phyloP scores from a whole-genome alignment of 2,797 vertebrate genomes.

The Podarcis lilfordi region DNA sequence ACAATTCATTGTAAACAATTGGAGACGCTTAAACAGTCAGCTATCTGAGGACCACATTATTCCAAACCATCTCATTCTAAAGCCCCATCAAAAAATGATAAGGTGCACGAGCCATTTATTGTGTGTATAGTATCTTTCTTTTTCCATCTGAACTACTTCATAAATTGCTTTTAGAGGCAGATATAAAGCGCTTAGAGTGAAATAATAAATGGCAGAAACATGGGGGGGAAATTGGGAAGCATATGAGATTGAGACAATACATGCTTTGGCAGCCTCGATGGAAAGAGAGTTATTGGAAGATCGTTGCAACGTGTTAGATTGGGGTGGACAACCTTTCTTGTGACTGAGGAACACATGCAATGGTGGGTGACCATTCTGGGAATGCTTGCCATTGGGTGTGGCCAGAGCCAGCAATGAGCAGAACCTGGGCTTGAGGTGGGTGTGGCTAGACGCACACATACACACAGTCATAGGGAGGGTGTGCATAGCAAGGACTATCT shows the following conservation, averaged over 20 bases:
- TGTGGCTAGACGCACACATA: too few species aligned
- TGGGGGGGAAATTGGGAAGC: slow-evolving; percentile 23
- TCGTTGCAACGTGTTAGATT: too few species aligned
- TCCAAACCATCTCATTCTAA: slow-evolving; percentile 47
- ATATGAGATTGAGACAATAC: neutral
- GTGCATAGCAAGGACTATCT: too few species aligned
- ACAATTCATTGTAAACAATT: slow-evolving; percentile 54
- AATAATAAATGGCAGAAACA: slow-evolving; percentile 34
- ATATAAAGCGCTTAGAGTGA: slow-evolving; percentile 30
- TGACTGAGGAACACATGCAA: too few species aligned
- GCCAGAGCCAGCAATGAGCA: too few species aligned
- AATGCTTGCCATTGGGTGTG: too few species aligned
- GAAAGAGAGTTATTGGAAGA: too few species aligned
- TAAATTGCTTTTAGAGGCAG: slow-evolving; percentile 11
- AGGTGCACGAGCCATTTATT: neutral
- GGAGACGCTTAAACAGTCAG: slow-evolving; percentile 33
- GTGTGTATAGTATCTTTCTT: neutral
- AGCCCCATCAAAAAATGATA: slow-evolving; percentile 34
- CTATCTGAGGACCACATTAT: slow-evolving; percentile 20
- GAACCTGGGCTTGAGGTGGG: too few species aligned
- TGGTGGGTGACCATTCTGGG: too few species aligned
- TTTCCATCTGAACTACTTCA: neutral
- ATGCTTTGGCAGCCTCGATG: neutral
- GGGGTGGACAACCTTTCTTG: too few species aligned
- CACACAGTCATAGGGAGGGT: too few species aligned